Evolutionary conservation across 2,797 vertebrate species (phyloP).

Genomic region (Oophaga sylvatica): DNA sequence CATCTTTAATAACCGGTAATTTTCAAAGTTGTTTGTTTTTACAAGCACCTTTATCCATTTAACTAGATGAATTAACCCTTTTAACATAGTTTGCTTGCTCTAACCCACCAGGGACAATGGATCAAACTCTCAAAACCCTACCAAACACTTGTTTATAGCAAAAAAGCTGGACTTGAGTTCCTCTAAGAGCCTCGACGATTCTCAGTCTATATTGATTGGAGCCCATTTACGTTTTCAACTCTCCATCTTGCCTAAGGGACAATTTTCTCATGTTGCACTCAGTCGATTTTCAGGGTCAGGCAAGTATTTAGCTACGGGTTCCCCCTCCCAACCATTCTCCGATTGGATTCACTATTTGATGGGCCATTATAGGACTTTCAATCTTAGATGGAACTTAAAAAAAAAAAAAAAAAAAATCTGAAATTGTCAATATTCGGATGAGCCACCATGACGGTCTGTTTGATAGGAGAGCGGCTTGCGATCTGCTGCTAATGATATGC

Average conservation of each 20-base stretch:
- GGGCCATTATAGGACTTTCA: slow-evolving; percentile 66
- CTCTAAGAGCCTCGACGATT: not conserved
- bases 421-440: slow-evolving; percentile 74
- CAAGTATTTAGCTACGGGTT: slow-evolving; percentile 67
- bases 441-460: slow-evolving; percentile 68
- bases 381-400: slow-evolving; percentile 73
- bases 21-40: no score
- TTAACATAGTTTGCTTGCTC: no score
- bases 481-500: slow-evolving; percentile 68
- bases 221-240: not conserved
- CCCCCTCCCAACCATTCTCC: slow-evolving; percentile 51
- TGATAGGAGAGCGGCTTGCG: slow-evolving; percentile 67
- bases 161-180: not conserved
- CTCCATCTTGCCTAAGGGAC: not conserved
- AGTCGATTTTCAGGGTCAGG: slow-evolving; percentile 66
- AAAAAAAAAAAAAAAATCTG: slow-evolving; percentile 70
- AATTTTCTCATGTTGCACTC: slow-evolving; percentile 4
- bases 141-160: not conserved
- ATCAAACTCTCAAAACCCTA: not conserved
- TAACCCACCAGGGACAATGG: no score
- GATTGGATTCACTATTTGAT: slow-evolving; percentile 67
- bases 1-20: no score
- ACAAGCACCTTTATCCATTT: no score
- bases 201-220: not conserved
- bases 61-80: no score